Evolutionary conservation across 2,113 vertebrate species (phyloP).

Genomic region (Spea multiplicata): DNA sequence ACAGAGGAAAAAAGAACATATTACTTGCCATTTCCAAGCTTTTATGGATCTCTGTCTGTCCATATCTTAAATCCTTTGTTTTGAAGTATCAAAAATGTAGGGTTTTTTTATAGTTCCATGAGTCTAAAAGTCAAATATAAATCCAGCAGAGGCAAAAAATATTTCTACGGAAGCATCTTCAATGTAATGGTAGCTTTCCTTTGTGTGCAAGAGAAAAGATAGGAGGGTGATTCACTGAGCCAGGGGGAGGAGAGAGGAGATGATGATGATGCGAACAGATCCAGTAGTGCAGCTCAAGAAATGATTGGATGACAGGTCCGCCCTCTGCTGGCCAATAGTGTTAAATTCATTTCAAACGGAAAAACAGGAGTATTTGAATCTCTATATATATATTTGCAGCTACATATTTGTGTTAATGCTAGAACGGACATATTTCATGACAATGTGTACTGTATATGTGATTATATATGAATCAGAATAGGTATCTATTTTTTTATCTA

Average conservation of each 20-base stretch:
- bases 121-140: background rate
- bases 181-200: background rate
- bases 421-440: no score
- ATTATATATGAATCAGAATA: no score
- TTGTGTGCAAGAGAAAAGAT: constrained; percentile 50
- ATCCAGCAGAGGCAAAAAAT: background rate
- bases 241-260: background rate
- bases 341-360: constrained; percentile 41
- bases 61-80: background rate
- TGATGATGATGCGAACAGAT: background rate
- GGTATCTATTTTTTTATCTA: no score
- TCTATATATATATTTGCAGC: no score
- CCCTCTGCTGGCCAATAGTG: constrained; percentile 57
- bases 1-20: constrained; percentile 30
- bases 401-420: no score
- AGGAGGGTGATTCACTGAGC: constrained; percentile 59
- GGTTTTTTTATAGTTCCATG: constrained; percentile 21
- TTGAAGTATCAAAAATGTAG: background rate
- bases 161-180: background rate
- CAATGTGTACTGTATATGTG: no score
- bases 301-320: constrained; percentile 6
- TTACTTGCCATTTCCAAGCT: constrained; percentile 44
- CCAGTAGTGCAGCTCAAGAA: background rate
- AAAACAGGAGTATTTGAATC: no score
- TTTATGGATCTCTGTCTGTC: no score